A percentile compares a stretch with the other conserved stretches of the same genome.
phyloP scores from a whole-genome alignment of 2,113 vertebrate species.

The Speoplatyrhinus poulsoni region DNA sequence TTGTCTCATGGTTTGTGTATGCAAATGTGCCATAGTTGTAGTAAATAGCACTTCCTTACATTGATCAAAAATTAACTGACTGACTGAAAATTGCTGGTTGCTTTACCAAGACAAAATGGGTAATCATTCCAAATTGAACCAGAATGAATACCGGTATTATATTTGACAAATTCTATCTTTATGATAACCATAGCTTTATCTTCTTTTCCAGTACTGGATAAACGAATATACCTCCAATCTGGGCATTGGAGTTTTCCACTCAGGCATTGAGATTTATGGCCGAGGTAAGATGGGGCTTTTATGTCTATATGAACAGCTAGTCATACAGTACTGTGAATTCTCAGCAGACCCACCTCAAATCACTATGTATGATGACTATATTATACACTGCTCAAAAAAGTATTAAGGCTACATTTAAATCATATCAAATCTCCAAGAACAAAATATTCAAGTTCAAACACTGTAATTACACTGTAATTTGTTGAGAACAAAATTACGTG shows the following conservation, averaged over 20 bases:
- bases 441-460: too few relatives aligned
- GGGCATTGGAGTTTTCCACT: constrained; percentile 95
- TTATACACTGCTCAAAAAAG: too few relatives aligned
- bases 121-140: background rate
- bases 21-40: background rate
- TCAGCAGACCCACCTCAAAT: too few relatives aligned
- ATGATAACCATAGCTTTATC: constrained; percentile 18
- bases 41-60: background rate
- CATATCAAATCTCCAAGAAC: too few relatives aligned
- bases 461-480: too few relatives aligned
- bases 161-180: too few relatives aligned
- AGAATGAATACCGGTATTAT: too few relatives aligned
- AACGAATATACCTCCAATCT: constrained; percentile 95
- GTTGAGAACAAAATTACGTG: too few relatives aligned
- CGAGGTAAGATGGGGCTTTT: constrained; percentile 77
- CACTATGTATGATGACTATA: too few relatives aligned
- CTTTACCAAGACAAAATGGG: background rate
- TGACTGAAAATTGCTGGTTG: background rate
- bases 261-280: constrained; percentile 93
- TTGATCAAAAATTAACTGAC: constrained; percentile 22
- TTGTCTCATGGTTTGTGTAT: too few relatives aligned
- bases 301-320: constrained; percentile 5
- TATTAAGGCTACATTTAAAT: too few relatives aligned
- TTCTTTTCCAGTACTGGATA: constrained; percentile 88
- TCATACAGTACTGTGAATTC: too few relatives aligned